Evolutionary conservation across 2,888 invertebrate species (phyloP).

Genomic region (Lysandra bellargus): DNA sequence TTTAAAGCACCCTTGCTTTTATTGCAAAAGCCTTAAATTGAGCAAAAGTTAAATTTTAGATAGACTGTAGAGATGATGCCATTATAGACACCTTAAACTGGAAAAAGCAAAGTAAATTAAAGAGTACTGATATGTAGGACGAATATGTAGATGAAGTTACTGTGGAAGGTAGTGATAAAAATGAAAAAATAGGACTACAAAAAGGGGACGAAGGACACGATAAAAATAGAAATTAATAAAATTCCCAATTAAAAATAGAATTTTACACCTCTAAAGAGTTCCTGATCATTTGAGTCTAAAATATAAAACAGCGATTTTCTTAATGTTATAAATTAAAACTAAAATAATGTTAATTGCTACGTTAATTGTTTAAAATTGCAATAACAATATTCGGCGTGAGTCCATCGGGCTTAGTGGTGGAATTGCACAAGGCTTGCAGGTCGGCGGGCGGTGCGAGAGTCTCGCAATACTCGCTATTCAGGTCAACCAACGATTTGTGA

Average conservation of each 20-base stretch:
- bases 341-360: not conserved
- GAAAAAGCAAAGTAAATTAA: not conserved
- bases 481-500: constrained; percentile 78
- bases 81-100: not conserved
- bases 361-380: constrained; percentile 27
- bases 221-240: not conserved
- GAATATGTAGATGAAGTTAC: not conserved
- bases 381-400: constrained; percentile 31
- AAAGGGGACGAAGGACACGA: not conserved
- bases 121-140: not conserved
- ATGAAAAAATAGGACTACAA: too few species aligned
- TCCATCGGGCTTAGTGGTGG: constrained; percentile 45
- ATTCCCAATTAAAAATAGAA: not conserved
- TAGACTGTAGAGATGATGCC: not conserved
- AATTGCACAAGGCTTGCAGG: constrained; percentile 75
- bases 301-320: not conserved
- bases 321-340: not conserved
- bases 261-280: too few species aligned
- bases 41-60: not conserved
- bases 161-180: not conserved
- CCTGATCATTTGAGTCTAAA: too few species aligned
- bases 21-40: constrained; percentile 6
- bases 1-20: constrained; percentile 48
- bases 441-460: constrained; percentile 67
- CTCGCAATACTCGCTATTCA: constrained; percentile 75